A percentile compares a stretch with the other conserved stretches of the same genome.
phyloP scores from a whole-genome alignment of 2,888 invertebrate genomes.

The Aphidoletes aphidimyza region DNA sequence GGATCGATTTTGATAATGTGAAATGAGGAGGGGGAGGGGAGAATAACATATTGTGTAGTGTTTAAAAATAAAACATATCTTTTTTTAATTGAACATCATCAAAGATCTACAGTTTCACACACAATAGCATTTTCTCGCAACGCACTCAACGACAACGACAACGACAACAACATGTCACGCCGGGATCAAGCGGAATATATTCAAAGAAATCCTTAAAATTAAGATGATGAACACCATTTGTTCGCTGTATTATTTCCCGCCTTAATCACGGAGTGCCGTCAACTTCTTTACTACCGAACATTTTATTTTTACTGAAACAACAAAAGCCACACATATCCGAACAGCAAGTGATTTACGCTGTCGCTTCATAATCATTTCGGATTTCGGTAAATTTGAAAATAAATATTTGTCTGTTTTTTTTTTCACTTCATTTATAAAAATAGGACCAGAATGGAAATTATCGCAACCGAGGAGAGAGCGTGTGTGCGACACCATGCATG shows the following conservation, averaged over 20 bases:
- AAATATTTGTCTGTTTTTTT: neutral
- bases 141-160: neutral
- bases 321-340: neutral
- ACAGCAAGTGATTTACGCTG: constrained; percentile 11
- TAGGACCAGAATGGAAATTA: constrained; percentile 35
- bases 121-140: neutral
- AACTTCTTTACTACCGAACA: neutral
- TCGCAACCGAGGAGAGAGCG: neutral
- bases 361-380: neutral
- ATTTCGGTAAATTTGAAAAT: constrained; percentile 43
- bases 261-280: neutral
- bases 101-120: neutral
- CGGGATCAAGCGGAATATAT: neutral
- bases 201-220: neutral
- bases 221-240: neutral
- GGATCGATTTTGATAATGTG: neutral
- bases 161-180: neutral
- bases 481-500: neutral
- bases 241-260: neutral
- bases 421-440: constrained; percentile 12
- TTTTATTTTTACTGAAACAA: constrained; percentile 32
- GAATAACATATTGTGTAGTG: too few relatives aligned
- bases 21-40: constrained; percentile 35
- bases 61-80: constrained; percentile 40
- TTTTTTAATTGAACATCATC: constrained; percentile 24